Conservation (phyloP, 2,797 vertebrate species). For the Falco columbarius region DNA sequence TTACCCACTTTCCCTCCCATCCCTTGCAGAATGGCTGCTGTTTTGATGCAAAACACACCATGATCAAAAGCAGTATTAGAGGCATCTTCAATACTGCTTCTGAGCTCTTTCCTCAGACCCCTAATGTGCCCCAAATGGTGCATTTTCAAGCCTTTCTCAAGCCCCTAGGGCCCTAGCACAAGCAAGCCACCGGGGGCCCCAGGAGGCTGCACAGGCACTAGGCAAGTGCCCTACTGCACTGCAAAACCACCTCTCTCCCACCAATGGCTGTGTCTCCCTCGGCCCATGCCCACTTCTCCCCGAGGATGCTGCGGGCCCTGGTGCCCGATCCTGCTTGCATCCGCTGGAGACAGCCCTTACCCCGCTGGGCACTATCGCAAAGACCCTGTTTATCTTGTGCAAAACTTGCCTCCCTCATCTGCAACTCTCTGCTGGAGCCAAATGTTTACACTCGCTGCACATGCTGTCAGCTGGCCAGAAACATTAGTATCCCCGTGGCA, state of each 20-base stretch:
- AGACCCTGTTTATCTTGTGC: neutral
- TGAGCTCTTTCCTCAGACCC: neutral
- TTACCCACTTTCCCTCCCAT: fast-evolving
- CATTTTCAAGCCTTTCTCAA: neutral
- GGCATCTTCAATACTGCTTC: neutral
- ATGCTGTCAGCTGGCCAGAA: neutral
- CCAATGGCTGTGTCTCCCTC: fast-evolving
- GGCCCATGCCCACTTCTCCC: fast-evolving
- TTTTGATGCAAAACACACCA: neutral
- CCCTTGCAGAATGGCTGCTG: neutral
- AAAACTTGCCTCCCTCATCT: neutral
- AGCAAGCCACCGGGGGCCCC: neutral
- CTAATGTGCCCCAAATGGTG: fast-evolving
- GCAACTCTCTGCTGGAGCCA: neutral
- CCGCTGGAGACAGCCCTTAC: fast-evolving
- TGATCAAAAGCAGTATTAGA: fast-evolving
- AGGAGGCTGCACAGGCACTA: neutral
- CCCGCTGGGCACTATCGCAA: fast-evolving
- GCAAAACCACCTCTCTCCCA: neutral
- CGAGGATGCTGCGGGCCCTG: fast-evolving
- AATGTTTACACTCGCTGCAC: neutral
- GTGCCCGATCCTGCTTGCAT: fast-evolving
- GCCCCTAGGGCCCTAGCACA: fast-evolving
- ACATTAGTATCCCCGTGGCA: neutral
- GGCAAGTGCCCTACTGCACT: neutral